Evolutionary conservation across 2,888 invertebrate genomes (phyloP), one percentile per base, ranked within the genome.

Genomic region (Cosmorhoe ocellata): DNA sequence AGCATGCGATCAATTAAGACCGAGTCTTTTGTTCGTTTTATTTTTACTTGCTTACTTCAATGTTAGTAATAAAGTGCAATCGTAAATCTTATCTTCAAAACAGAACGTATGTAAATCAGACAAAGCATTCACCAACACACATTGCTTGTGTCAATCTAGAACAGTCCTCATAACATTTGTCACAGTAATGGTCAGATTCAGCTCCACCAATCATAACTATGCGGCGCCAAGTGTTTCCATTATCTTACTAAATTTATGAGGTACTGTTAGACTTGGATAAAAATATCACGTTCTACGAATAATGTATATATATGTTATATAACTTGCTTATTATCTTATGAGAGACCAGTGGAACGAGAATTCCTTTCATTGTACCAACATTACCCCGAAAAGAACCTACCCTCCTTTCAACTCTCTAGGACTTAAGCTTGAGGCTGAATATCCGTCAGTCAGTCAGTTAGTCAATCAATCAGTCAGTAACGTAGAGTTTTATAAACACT

Each of bases 221-320:
- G 47, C 34, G 37, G 10, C 40, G n/a, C 27, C 44, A 36, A 39
- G 38, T 43, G 18, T 40, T 22, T 34, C 43, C 36, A 26, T 43
- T 47, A 51, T 51, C 51, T 51, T 31, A 39, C 42, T 40, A 10
- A 49, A 54, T 54, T 42, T 54, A 54, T 54, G 41, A 34, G 14
- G 24, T 28, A 18, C 22, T 45, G 31, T 37, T 11, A 22, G 32
- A 26, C 30, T 33, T 24, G 10, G 12, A 24, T 45, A 45, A 45
- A 37, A 45, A 50, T 42, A 54, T 33, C 40, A 32, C 31, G 34
- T 31, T 31, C 39, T 38, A 28, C 11, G 42, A 34, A 31, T 26
- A 26, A 33, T 47, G 18, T 30, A 14, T n/a, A n/a, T n/a, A 10
- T 24, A 18, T 42, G 28, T 11, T 46, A 18, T 13, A 30, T 14